Evolutionary conservation across 2,888 invertebrate genomes (phyloP).

Genomic region (Himalopsyche japonica): DNA sequence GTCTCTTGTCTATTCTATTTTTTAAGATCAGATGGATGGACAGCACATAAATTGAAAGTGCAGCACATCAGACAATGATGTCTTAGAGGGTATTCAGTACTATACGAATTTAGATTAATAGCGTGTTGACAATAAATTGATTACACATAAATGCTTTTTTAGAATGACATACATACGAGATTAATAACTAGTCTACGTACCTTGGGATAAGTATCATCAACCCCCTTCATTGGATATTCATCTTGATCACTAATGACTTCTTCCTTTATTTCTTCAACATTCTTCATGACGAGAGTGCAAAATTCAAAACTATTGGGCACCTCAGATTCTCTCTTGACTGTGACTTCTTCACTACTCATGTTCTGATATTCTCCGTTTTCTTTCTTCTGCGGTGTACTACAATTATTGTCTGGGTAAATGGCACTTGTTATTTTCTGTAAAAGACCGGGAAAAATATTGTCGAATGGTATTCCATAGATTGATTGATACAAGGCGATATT

Average conservation of each 20-base stretch:
- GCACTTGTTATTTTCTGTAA: background rate
- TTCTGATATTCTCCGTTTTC: background rate
- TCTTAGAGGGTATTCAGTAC: no score
- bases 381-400: background rate
- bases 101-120: no score
- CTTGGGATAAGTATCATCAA: background rate
- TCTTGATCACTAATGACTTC: constrained; percentile 19
- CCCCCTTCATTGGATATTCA: background rate
- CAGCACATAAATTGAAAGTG: no score
- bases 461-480: no score
- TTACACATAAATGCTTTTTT: no score
- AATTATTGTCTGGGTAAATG: background rate
- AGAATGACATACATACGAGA: no score
- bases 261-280: constrained; percentile 5
- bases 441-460: background rate
- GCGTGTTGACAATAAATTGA: no score
- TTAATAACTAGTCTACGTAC: background rate
- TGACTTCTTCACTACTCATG: background rate
- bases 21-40: no score
- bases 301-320: constrained; percentile 27
- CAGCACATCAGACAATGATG: no score
- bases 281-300: constrained; percentile 3
- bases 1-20: no score
- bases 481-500: no score
- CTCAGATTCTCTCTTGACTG: background rate